Evolutionary conservation across 2,113 vertebrate genomes (phyloP).

Genomic region (Ochotona curzoniae): DNA sequence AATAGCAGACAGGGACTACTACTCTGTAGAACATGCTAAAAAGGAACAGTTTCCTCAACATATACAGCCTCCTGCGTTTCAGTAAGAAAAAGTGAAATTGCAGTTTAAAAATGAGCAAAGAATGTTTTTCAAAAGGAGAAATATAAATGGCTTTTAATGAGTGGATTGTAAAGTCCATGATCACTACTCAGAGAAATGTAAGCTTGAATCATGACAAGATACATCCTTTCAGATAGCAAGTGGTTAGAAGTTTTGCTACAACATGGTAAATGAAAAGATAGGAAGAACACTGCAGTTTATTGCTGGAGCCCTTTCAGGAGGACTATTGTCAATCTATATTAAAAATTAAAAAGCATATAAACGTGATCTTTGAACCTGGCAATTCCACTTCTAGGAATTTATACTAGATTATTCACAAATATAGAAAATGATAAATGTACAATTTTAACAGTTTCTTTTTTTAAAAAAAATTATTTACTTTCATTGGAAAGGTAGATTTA

Average conservation of each 20-base stretch:
- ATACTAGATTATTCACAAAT: not conserved
- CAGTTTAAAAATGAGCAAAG: not conserved
- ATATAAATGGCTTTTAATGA: slow-evolving; percentile 13
- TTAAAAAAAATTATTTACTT: too few species aligned
- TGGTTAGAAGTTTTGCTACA: not conserved
- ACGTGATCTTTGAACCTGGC: not conserved
- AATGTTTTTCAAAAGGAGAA: slow-evolving; percentile 1
- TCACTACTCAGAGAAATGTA: not conserved
- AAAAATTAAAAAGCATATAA: not conserved
- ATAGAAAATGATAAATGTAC: slow-evolving; percentile 3
- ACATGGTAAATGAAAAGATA: not conserved
- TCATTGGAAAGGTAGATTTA: too few species aligned
- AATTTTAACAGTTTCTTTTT: too few species aligned
- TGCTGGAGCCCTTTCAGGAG: not conserved
- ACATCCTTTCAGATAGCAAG: slow-evolving; percentile 2
- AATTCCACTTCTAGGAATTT: not conserved
- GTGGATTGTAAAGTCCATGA: not conserved
- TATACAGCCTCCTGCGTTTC: not conserved
- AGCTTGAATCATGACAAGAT: not conserved
- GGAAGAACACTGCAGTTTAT: not conserved
- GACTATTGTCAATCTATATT: not conserved
- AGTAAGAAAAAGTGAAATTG: not conserved
- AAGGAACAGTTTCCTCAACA: not conserved
- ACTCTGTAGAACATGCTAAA: not conserved
- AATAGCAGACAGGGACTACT: not conserved